phyloP scores from a whole-genome alignment of 1,140 invertebrate species.

The Neodiprion virginianus region DNA sequence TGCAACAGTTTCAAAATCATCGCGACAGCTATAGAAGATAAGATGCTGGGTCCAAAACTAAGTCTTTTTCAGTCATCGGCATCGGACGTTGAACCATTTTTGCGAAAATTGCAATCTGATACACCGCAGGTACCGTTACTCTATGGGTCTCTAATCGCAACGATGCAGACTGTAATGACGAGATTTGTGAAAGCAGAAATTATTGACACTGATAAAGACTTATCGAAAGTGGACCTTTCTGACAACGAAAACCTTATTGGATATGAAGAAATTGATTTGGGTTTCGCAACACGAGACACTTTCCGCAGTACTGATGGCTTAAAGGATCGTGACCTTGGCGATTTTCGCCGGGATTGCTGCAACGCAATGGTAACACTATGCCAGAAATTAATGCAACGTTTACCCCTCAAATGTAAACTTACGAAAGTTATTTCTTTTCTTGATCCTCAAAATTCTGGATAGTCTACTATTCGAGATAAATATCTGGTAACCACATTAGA shows the following conservation, averaged over 20 bases:
- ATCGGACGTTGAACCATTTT: conserved; percentile 21
- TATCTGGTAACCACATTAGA: conserved; percentile 12
- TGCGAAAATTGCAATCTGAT: conserved; percentile 24
- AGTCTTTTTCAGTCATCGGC: conserved; percentile 22
- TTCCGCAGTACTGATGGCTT: conserved; percentile 19
- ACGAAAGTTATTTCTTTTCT: conserved; percentile 24
- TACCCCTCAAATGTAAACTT: conserved; percentile 17
- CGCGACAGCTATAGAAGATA: conserved; percentile 18
- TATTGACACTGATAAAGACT: conserved; percentile 9
- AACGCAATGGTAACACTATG: conserved; percentile 18
- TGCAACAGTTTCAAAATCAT: conserved; percentile 1
- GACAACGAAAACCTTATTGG: conserved; percentile 22
- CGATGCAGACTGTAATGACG: conserved; percentile 17
- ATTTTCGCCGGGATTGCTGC: conserved; percentile 27
- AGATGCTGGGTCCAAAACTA: conserved; percentile 24
- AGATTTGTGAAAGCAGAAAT: conserved; percentile 25
- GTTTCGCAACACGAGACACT: conserved; percentile 24
- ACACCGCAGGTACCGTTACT: conserved; percentile 23
- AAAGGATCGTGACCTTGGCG: conserved; percentile 20
- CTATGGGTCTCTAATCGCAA: conserved; percentile 12
- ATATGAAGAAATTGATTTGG: conserved; percentile 17
- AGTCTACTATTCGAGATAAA: neutral
- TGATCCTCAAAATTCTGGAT: conserved; percentile 17
- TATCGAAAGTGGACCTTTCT: conserved; percentile 16
- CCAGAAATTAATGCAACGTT: conserved; percentile 18